These are phyloP conservation scores for Hyperopisus bebe DNA, from an alignment of 2,113 vertebrate genomes.

Conservation along the genomic window DNA sequence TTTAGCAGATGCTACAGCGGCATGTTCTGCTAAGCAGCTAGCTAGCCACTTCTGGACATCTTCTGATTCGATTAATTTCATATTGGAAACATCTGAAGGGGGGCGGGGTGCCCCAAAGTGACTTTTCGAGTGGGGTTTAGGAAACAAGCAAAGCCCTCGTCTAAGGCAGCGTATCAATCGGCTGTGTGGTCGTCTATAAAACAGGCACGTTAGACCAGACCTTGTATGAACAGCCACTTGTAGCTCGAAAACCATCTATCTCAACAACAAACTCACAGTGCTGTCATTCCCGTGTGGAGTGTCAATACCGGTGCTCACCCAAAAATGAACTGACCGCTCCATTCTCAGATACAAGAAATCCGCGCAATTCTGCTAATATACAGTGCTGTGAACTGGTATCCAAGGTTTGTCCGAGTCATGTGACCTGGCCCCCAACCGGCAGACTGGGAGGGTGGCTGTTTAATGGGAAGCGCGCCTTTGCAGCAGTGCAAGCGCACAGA, in stretches of 20 bases:
- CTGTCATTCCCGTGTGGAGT: not conserved
- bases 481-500: not conserved
- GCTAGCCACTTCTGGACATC: not conserved
- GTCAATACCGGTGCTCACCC: not conserved
- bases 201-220: not conserved
- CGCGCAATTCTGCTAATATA: not conserved
- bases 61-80: not conserved
- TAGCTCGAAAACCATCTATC: not conserved
- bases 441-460: not conserved
- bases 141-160: not conserved
- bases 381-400: not conserved
- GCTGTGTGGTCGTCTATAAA: not conserved
- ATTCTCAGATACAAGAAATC: not conserved
- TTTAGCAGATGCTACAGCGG: not conserved
- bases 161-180: not conserved
- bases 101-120: not conserved
- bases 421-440: not conserved
- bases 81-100: not conserved
- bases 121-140: not conserved
- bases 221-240: not conserved
- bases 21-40: not conserved
- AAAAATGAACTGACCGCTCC: not conserved
- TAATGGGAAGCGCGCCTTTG: not conserved
- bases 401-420: not conserved
- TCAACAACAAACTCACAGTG: not conserved